phyloP scores from a whole-genome alignment of 2,113 vertebrate genomes.

The Cranoglanis bouderius region DNA sequence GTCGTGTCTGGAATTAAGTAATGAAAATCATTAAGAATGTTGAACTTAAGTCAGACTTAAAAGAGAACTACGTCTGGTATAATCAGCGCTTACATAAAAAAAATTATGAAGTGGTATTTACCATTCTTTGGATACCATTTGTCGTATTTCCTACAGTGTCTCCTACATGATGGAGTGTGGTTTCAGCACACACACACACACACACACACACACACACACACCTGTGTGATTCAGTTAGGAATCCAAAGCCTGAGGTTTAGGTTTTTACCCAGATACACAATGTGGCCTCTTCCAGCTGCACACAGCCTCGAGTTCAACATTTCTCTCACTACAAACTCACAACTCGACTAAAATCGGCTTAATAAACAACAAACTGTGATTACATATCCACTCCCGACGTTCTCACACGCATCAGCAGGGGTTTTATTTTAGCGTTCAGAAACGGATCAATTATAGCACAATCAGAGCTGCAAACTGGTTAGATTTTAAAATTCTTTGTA shows the following conservation, averaged over 20 bases:
- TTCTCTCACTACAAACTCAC: background rate
- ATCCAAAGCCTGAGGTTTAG: conserved; percentile 71
- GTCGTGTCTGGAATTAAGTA: background rate
- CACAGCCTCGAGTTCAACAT: background rate
- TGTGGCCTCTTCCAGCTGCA: conserved; percentile 62
- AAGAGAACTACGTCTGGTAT: background rate
- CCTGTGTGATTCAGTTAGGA: conserved; percentile 69
- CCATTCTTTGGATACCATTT: background rate
- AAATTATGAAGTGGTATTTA: background rate
- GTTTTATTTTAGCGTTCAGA: background rate
- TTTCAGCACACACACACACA: conserved; percentile 41
- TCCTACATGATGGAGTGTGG: background rate
- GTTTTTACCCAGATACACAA: conserved; percentile 48
- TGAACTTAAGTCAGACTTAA: background rate
- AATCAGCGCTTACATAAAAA: background rate
- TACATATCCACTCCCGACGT: background rate
- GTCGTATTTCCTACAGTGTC: background rate
- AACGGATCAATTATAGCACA: background rate
- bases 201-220: conserved; percentile 46
- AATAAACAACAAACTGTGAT: background rate
- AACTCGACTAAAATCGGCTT: background rate
- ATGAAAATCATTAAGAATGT: background rate
- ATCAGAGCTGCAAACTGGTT: background rate
- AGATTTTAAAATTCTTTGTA: background rate
- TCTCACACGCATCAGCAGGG: background rate